phyloP scores from a whole-genome alignment of 2,113 vertebrate genomes.

The Coturnix japonica region DNA sequence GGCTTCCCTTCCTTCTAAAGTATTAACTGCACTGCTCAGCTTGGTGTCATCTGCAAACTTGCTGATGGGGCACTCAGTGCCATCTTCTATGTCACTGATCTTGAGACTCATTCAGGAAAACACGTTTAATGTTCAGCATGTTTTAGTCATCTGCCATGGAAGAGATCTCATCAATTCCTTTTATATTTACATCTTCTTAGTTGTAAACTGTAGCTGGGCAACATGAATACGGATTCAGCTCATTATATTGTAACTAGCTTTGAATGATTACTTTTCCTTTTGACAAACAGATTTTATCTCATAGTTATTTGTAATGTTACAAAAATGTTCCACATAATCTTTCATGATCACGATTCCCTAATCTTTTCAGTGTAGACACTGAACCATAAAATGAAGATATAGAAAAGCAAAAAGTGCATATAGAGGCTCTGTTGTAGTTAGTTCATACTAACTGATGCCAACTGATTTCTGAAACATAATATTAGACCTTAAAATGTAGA shows the following conservation, averaged over 20 bases:
- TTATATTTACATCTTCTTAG: not conserved
- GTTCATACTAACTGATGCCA: not conserved
- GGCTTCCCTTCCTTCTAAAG: too few relatives aligned
- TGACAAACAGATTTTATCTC: not conserved
- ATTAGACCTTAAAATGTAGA: not conserved
- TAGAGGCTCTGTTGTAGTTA: not conserved
- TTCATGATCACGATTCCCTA: not conserved
- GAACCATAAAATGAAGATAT: not conserved
- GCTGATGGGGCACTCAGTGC: too few relatives aligned
- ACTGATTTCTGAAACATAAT: not conserved
- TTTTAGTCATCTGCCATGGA: not conserved
- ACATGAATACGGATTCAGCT: not conserved
- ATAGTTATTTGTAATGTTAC: not conserved
- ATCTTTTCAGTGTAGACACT: not conserved
- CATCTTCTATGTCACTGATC: too few relatives aligned
- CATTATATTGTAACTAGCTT: not conserved
- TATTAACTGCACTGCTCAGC: too few relatives aligned
- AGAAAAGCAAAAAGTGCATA: not conserved
- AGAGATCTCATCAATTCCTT: not conserved
- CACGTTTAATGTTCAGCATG: fast-evolving
- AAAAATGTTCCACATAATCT: not conserved
- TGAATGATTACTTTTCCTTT: not conserved
- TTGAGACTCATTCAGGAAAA: not conserved
- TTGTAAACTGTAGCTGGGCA: not conserved
- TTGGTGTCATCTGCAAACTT: too few relatives aligned